Evolutionary conservation across 1,140 invertebrate genomes (phyloP), one percentile per base, ranked within the genome.

Genomic region (Dreissena polymorpha): DNA sequence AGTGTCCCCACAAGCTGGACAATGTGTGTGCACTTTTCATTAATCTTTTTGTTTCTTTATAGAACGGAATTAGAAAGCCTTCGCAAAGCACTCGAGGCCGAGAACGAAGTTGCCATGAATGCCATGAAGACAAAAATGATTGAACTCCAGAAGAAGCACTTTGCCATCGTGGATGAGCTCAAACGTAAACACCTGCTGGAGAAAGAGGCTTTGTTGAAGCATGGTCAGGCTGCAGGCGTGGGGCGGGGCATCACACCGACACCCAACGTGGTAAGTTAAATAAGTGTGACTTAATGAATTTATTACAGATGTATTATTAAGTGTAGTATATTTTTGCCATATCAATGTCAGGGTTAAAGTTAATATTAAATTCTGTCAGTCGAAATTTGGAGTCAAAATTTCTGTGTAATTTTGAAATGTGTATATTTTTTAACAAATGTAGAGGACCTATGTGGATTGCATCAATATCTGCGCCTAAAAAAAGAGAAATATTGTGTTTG

Each of bases 61-160:
- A 83, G 73, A 49, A 39, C 67, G 10, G 80, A 65, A 16, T 49
- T 83, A 25, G 80, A 83, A 50, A 83, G 73, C 70, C 29, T 74
- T n/a, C 27, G 80, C 23, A 70, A 73, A 67, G 72, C 80, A 18
- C 70, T 83, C 8, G 80, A 83, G 76, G 60, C 71, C 29, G 85
- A 86, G 71, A 86, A 86, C 74, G 69, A 74, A 7, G 79, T 70
- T 1, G 85, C 85, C 13, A 87, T 88, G 72, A 78, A 87, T 51
- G 83, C 68, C 7, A 85, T 89, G 81, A 89, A 85, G 39, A 75
- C 69, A 16, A 87, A 88, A 64, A 84, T 88, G 72, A 70, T 84
- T 8, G 86, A 87, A 60, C 21, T 84, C 10, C 63, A 78, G 25
- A 81, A 86, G 60, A 80, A 83, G 29, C 83, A 89, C 57, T 76